A percentile compares a stretch with the other conserved stretches of the same genome.
These are phyloP conservation scores for Atta cephalotes DNA, from an alignment of 1,140 invertebrate genomes.

Conservation along the genomic window DNA sequence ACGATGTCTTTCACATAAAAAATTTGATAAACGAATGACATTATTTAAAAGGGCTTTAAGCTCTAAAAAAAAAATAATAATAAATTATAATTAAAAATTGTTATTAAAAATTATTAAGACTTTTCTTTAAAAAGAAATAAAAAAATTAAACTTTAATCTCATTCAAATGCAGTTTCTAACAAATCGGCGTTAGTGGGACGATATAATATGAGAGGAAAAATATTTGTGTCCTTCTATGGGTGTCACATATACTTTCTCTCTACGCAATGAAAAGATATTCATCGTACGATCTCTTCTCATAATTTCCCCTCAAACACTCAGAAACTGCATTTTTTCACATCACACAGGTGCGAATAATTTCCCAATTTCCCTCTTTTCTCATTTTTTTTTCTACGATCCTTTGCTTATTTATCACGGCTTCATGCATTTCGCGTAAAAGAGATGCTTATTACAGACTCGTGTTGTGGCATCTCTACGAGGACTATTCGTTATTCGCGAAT, in stretches of 20 bases:
- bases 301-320: conserved; percentile 46
- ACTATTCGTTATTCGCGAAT: conserved; percentile 63
- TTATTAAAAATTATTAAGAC: no score
- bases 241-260: conserved; percentile 3
- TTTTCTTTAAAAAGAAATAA: background rate
- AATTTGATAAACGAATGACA: background rate
- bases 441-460: conserved; percentile 22
- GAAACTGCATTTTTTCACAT: conserved; percentile 39
- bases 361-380: conserved; percentile 38
- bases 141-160: background rate
- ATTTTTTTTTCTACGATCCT: conserved; percentile 26
- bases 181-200: background rate
- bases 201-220: background rate
- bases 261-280: conserved; percentile 37
- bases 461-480: background rate
- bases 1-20: background rate
- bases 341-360: conserved; percentile 66
- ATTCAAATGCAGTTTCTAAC: conserved; percentile 3
- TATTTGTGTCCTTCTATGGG: background rate
- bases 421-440: conserved; percentile 33
- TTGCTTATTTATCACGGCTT: conserved; percentile 60
- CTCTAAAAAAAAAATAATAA: background rate
- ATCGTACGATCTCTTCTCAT: conserved; percentile 40
- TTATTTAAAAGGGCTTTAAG: background rate
- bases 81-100: background rate